Percentiles rank a stretch among this genome's conserved stretches.
phyloP scores from a whole-genome alignment of 2,797 vertebrate species.

The Podargus strigoides region DNA sequence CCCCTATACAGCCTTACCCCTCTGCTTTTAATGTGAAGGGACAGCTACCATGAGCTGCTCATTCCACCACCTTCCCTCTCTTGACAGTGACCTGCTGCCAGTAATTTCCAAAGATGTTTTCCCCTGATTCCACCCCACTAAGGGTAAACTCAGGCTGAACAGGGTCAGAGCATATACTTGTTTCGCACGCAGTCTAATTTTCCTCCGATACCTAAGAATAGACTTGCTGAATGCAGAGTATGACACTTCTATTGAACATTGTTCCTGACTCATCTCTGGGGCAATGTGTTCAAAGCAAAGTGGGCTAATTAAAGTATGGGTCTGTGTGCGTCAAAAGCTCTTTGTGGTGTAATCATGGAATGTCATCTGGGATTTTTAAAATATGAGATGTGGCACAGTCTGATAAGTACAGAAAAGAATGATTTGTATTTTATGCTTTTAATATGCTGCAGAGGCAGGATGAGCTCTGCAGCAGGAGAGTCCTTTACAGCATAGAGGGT shows the following conservation, averaged over 20 bases:
- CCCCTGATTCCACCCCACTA: background rate
- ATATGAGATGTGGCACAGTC: background rate
- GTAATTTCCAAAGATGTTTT: background rate
- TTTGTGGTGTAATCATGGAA: background rate
- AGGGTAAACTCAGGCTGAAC: background rate
- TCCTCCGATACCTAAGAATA: background rate
- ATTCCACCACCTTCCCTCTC: background rate
- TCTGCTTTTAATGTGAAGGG: fast-evolving
- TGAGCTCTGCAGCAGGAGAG: background rate
- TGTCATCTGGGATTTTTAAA: background rate
- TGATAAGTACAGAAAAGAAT: background rate
- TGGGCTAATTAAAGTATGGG: background rate
- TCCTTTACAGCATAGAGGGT: background rate
- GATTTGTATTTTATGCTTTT: background rate
- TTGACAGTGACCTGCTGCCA: background rate
- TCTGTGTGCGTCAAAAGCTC: background rate
- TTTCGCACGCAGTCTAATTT: background rate
- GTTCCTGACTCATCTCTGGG: background rate
- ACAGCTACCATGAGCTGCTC: background rate
- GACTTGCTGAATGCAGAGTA: background rate
- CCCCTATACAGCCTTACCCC: background rate
- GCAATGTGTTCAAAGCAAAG: background rate
- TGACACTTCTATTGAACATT: background rate
- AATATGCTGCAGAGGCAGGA: background rate
- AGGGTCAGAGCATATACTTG: background rate